Conservation (phyloP, 2,888 invertebrate species). For the Xanthia togata region DNA sequence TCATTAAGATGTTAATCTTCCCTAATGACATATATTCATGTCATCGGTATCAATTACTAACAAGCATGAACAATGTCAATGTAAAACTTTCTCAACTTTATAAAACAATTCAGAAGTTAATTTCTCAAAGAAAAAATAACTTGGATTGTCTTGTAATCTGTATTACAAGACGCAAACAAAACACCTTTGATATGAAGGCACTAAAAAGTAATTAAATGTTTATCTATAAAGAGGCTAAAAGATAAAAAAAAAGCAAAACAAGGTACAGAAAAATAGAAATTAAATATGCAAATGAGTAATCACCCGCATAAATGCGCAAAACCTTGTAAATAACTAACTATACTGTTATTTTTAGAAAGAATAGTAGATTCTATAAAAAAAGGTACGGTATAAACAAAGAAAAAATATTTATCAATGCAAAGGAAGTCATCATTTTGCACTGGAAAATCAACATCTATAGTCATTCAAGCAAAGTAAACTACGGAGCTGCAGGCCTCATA, state of each 20-base stretch:
- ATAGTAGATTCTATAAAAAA: not conserved
- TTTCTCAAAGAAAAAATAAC: not conserved
- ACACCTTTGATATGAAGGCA: not conserved
- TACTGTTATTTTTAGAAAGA: slow-evolving; percentile 31
- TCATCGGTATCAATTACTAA: not conserved
- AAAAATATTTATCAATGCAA: not conserved
- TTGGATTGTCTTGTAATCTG: not conserved
- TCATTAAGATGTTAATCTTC: slow-evolving; percentile 11
- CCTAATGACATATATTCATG: not conserved
- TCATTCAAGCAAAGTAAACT: not conserved
- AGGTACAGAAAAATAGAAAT: not conserved
- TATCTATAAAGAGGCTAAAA: not conserved
- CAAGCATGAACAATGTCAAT: not conserved
- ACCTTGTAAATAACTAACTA: slow-evolving; percentile 20
- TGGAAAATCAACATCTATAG: not conserved
- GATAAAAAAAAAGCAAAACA: too few relatives aligned
- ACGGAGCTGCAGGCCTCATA: not conserved
- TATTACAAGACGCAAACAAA: slow-evolving; percentile 4
- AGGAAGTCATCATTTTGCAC: not conserved
- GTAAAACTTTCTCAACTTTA: not conserved
- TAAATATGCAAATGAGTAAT: slow-evolving; percentile 20
- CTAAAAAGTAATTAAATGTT: not conserved
- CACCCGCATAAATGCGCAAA: slow-evolving; percentile 42
- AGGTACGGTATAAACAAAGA: not conserved
- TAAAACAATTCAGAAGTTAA: not conserved